These are phyloP conservation scores for Eretmochelys imbricata DNA, from an alignment of 2,113 vertebrate species.

Conservation along the genomic window DNA sequence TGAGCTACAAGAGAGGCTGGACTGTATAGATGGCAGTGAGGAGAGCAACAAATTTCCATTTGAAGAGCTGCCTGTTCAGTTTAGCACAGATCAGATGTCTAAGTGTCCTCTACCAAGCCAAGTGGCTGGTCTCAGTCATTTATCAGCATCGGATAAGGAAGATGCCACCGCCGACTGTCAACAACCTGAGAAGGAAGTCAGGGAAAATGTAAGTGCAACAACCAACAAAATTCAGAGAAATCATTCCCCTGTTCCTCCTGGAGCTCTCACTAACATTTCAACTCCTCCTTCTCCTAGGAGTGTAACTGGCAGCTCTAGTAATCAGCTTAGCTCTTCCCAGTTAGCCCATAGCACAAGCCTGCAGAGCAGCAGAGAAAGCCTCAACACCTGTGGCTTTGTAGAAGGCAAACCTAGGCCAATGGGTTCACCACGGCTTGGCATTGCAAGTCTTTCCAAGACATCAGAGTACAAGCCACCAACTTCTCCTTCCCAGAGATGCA, in stretches of 20 bases:
- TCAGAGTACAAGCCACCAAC: slow-evolving; percentile 91
- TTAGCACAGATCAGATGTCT: slow-evolving; percentile 68
- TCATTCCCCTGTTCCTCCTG: slow-evolving; percentile 74
- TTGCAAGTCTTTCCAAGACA: slow-evolving; percentile 94
- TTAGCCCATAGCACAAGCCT: slow-evolving; percentile 83
- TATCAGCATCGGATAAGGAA: slow-evolving; percentile 73
- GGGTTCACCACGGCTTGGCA: slow-evolving; percentile 93
- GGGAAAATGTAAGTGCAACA: slow-evolving; percentile 83
- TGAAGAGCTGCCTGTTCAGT: slow-evolving; percentile 85
- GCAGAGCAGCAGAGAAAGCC: slow-evolving; percentile 89
- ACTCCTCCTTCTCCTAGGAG: slow-evolving; percentile 84
- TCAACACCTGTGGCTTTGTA: slow-evolving; percentile 84
- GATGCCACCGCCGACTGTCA: slow-evolving; percentile 79
- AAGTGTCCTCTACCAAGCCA: slow-evolving; percentile 67
- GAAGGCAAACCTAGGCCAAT: slow-evolving; percentile 90
- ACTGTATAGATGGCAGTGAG: slow-evolving; percentile 97
- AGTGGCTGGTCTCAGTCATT: slow-evolving; percentile 52
- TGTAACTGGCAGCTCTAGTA: slow-evolving; percentile 83
- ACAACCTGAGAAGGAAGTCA: slow-evolving; percentile 82
- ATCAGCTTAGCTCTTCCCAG: slow-evolving; percentile 79
- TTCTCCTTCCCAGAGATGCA: slow-evolving; percentile 95
- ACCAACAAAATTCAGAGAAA: slow-evolving; percentile 82
- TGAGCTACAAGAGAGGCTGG: slow-evolving; percentile 95
- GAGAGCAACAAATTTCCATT: slow-evolving; percentile 91
- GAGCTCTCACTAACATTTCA: slow-evolving; percentile 59